Percentiles rank a stretch among this genome's conserved stretches.
Conservation (phyloP, 2,888 invertebrate species). For the Argynnis bischoffii region DNA sequence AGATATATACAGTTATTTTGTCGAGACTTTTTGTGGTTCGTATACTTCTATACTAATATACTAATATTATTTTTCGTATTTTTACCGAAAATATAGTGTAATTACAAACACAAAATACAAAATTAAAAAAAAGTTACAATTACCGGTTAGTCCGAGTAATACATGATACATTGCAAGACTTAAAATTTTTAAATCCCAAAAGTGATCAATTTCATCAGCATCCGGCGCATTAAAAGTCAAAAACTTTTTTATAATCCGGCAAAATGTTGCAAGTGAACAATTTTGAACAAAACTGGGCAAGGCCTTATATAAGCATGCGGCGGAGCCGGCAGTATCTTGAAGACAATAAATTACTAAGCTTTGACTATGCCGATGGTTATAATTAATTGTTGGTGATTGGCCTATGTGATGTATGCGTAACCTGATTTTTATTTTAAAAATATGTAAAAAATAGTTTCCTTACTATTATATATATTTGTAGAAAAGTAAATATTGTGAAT, state of each 20-base stretch:
- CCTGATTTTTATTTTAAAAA: neutral
- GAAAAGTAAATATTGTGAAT: neutral
- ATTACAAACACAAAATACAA: no score
- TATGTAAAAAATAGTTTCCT: no score
- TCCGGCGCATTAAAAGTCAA: neutral
- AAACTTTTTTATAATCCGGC: neutral
- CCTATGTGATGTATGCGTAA: conserved; percentile 1
- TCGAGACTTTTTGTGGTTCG: no score
- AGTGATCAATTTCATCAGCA: neutral
- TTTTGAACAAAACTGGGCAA: conserved; percentile 20
- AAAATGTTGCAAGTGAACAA: conserved; percentile 12
- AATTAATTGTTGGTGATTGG: conserved; percentile 29
- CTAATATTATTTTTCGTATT: no score
- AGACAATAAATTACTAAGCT: conserved; percentile 47
- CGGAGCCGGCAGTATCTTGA: conserved; percentile 35
- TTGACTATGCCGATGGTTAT: conserved; percentile 37
- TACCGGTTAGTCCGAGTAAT: no score
- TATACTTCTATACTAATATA: no score
- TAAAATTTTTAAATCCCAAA: neutral
- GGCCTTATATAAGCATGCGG: conserved; percentile 32
- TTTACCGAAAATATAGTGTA: no score
- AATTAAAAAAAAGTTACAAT: no score
- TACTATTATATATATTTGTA: no score
- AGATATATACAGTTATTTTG: no score
- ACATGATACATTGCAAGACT: neutral